These are phyloP conservation scores for Microchirus variegatus DNA, from an alignment of 2,797 vertebrate species.

Conservation along the genomic window DNA sequence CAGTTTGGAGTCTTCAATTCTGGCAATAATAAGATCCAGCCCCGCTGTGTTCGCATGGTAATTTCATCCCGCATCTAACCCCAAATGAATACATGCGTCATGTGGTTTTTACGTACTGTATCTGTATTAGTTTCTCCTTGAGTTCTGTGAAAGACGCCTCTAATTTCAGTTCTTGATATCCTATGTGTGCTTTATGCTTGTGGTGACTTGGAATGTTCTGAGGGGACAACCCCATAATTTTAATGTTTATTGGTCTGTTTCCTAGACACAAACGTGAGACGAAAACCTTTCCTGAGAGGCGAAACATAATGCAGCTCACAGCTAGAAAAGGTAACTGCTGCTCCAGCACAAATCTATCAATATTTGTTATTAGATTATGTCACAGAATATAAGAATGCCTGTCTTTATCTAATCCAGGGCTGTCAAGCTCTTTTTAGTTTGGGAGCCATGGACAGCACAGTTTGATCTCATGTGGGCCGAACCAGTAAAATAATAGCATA, in stretches of 20 bases:
- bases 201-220: slow-evolving; percentile 64
- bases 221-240: slow-evolving; percentile 67
- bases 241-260: slow-evolving; percentile 65
- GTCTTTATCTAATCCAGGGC: too few species aligned
- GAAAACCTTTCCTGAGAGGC: slow-evolving; percentile 45
- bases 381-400: too few species aligned
- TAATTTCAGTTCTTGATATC: slow-evolving; percentile 75
- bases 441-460: too few species aligned
- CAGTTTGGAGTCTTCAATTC: slow-evolving; percentile 65
- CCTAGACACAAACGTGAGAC: slow-evolving; percentile 44
- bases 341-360: too few species aligned
- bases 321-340: slow-evolving; percentile 1
- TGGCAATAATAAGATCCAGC: slow-evolving; percentile 75
- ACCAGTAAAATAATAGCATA: too few species aligned
- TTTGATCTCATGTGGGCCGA: too few species aligned
- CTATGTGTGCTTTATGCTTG: slow-evolving; percentile 68
- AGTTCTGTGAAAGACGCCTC: slow-evolving; percentile 57
- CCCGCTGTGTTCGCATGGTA: slow-evolving; percentile 60
- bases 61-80: slow-evolving; percentile 67
- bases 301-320: slow-evolving; percentile 1
- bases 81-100: slow-evolving; percentile 75
- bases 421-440: too few species aligned
- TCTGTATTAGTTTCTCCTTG: slow-evolving; percentile 68
- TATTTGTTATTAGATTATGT: too few species aligned
- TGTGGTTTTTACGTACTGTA: slow-evolving; percentile 72